Evolutionary conservation across 2,797 vertebrate species (phyloP), one percentile per base, ranked within the genome.

Genomic region (Enteromius argenteus): DNA sequence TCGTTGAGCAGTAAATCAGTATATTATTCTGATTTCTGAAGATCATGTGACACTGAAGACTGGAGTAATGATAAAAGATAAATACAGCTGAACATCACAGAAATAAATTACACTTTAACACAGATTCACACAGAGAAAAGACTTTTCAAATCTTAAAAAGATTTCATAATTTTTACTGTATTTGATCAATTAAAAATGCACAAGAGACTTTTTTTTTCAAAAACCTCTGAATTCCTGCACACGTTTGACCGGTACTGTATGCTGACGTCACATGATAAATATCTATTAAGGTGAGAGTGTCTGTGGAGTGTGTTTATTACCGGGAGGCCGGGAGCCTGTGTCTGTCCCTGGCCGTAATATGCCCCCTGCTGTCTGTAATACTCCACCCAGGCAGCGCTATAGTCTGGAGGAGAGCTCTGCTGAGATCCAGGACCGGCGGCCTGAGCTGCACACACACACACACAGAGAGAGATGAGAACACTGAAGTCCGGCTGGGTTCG

Each of bases 301-400:
- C 1, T 23, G 64, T n/a, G 35, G 35, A 32, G n/a, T 53, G 27
- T 1, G 21, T 32, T 75, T 84, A 3, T 92, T 89, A 96, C 95
- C 95, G 95, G 95, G 90, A 95, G 97, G 94, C 96, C 96, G 56
- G 96, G 96, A 92, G 97, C 95, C 95, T 97, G 97, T 51, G 97
- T 96, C 88, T 98, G 97, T 51, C 97, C 97, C 94, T 99, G 98
- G 91, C 96, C 96, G 5, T 98, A 99, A 94, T 97, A 98, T 82
- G 97, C 96, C 82, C 97, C 96, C 81, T 98, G 98, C 95, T 99
- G 98, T 91, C 98, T 92, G 95, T 99, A 99, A 89, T 98, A 98
- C 90, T 99, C 97, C 14, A 97, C 96, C 98, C 98, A 99, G 90
- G 97, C 95, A 91, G 97, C 94, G 0, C 94, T 98, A 93, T 98